These are phyloP conservation scores for Echinarachnius parma DNA, from an alignment of 53 echinoderm and acorn worm species.

Conservation along the genomic window DNA sequence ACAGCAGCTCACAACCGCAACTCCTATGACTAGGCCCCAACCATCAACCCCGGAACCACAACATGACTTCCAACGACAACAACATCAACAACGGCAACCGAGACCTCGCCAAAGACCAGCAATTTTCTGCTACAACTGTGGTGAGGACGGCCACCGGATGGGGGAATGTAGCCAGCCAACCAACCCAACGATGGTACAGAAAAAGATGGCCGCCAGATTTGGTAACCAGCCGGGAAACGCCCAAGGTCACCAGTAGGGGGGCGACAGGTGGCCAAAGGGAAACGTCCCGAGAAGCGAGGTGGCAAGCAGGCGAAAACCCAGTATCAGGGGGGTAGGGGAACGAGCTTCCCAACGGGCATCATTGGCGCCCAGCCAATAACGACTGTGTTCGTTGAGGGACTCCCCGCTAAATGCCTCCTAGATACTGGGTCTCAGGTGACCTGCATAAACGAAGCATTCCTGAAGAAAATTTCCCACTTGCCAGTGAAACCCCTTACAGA, in stretches of 20 bases:
- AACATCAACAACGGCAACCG: not conserved
- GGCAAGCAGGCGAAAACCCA: not conserved
- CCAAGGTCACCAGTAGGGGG: constrained; percentile 31
- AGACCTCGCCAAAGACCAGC: not conserved
- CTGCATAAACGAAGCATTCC: constrained; percentile 22
- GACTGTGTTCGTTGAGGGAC: constrained; percentile 34
- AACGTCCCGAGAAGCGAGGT: not conserved
- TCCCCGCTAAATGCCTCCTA: constrained; percentile 19
- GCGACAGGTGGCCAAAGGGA: too few relatives aligned
- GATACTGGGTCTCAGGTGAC: constrained; percentile 45
- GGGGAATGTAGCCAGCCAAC: constrained; percentile 16
- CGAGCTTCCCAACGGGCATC: constrained; percentile 10
- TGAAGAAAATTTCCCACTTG: not conserved
- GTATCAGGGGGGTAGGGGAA: constrained; percentile 2
- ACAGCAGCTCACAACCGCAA: not conserved
- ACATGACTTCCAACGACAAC: not conserved
- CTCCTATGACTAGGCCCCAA: too few relatives aligned
- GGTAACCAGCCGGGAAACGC: constrained; percentile 54
- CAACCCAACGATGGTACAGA: constrained; percentile 39
- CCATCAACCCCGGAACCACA: not conserved
- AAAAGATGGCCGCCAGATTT: constrained; percentile 20
- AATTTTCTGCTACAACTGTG: constrained; percentile 54
- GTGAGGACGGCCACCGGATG: constrained; percentile 45
- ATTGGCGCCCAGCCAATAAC: constrained; percentile 35
- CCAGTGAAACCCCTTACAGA: constrained; percentile 21